These are phyloP conservation scores for Netelia melanura DNA, from an alignment of 2,888 invertebrate genomes.

Conservation along the genomic window DNA sequence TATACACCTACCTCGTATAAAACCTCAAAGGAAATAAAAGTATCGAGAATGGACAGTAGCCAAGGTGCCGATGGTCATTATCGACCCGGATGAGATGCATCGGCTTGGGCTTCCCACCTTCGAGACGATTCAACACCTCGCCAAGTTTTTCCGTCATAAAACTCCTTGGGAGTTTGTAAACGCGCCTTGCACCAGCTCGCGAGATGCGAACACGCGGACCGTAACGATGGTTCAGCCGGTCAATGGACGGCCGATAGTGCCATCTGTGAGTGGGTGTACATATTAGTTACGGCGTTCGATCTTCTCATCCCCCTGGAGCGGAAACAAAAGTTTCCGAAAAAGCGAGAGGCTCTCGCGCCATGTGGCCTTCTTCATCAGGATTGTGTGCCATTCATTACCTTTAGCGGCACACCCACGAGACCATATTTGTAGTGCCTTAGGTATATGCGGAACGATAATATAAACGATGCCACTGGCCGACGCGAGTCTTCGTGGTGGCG, in stretches of 20 bases:
- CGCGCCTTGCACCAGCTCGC: neutral
- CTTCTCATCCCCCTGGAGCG: conserved; percentile 13
- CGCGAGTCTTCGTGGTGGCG: neutral
- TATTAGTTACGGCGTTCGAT: conserved; percentile 45
- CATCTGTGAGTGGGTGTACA: conserved; percentile 13
- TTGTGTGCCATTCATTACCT: conserved; percentile 54
- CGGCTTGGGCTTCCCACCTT: neutral
- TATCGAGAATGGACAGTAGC: conserved; percentile 10
- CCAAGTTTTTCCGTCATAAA: conserved; percentile 1
- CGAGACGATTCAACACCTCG: neutral
- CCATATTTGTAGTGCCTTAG: conserved; percentile 1
- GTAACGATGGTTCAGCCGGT: neutral
- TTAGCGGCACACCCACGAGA: conserved; percentile 50
- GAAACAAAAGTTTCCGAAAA: conserved; percentile 45
- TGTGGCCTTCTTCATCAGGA: conserved; percentile 52
- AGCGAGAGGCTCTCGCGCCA: conserved; percentile 46
- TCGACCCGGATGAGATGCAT: conserved; percentile 1
- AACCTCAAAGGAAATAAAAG: conserved; percentile 6
- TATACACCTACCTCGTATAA: neutral
- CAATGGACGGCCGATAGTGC: neutral
- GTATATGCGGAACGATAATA: conserved; percentile 11
- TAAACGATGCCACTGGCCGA: neutral
- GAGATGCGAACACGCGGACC: neutral
- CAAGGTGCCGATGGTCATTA: conserved; percentile 33
- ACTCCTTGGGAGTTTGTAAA: neutral